Percentiles rank a stretch among this genome's conserved stretches.
Conservation (phyloP, 2,797 vertebrate genomes). For the Mallotus villosus region DNA sequence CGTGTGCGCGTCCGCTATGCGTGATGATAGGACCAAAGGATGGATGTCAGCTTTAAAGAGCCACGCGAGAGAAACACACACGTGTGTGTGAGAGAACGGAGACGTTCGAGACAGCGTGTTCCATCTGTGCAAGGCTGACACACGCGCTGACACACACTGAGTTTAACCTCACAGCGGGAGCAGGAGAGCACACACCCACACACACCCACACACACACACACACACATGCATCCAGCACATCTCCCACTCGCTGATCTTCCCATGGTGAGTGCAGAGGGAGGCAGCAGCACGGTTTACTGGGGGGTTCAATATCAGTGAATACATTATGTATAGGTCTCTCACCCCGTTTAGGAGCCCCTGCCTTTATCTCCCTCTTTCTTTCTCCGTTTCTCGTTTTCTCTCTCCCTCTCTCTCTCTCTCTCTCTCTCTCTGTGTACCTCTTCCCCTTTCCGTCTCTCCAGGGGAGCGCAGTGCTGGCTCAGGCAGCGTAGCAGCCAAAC, state of each 20-base stretch:
- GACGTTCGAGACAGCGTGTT: background rate
- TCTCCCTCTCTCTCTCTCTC: background rate
- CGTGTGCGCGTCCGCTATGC: background rate
- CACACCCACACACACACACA: constrained; percentile 2
- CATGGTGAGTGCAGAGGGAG: no score
- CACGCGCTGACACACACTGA: background rate
- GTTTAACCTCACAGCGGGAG: no score
- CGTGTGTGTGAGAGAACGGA: background rate
- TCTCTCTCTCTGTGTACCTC: background rate
- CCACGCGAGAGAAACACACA: background rate
- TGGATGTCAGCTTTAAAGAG: background rate
- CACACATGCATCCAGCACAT: constrained; percentile 6
- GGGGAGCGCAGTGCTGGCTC: background rate
- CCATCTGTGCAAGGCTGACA: background rate
- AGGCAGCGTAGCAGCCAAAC: background rate
- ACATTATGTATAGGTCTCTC: background rate
- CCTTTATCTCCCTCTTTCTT: background rate
- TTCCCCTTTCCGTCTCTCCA: background rate
- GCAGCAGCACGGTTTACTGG: no score
- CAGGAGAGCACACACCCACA: no score
- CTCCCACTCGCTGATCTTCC: background rate
- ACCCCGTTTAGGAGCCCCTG: background rate
- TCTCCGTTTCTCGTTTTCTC: background rate
- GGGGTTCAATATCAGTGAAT: no score
- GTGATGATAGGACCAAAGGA: background rate